Evolutionary conservation across 2,113 vertebrate species (phyloP).

Genomic region (Engraulis encrasicolus): DNA sequence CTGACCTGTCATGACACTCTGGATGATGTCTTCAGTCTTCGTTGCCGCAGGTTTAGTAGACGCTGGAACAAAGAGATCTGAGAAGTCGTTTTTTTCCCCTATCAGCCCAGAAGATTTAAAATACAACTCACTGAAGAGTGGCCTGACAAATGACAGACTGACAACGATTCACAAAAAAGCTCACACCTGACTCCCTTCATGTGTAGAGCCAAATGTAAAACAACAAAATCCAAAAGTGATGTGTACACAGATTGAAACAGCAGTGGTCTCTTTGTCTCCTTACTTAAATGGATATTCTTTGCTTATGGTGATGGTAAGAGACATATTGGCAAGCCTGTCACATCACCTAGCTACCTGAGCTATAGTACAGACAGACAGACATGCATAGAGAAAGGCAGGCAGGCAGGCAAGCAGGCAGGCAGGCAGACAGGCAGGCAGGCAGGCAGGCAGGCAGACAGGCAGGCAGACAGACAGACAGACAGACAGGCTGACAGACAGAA

Average conservation of each 20-base stretch:
- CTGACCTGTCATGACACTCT: slow-evolving; percentile 93
- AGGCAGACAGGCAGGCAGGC: background rate
- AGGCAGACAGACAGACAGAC: background rate
- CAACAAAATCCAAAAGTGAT: background rate
- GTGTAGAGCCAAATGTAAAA: background rate
- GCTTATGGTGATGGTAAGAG: too few species aligned
- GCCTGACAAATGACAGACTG: too few species aligned
- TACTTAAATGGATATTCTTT: too few species aligned
- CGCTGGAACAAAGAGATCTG: slow-evolving; percentile 70
- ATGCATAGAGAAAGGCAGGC: too few species aligned
- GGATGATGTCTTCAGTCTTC: slow-evolving; percentile 94
- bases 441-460: background rate
- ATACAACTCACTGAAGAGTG: background rate
- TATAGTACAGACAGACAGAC: too few species aligned
- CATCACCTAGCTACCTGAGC: too few species aligned
- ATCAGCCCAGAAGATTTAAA: background rate
- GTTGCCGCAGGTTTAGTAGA: slow-evolving; percentile 84
- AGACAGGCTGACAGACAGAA: too few species aligned
- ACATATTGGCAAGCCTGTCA: too few species aligned
- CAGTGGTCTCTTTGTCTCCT: too few species aligned
- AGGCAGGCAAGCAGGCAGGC: too few species aligned
- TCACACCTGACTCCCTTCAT: background rate
- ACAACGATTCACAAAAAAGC: background rate
- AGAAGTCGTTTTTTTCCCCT: background rate
- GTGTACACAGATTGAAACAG: too few species aligned